Evolutionary conservation across 2,113 vertebrate species (phyloP).

Genomic region (Chloropsis hardwickii): DNA sequence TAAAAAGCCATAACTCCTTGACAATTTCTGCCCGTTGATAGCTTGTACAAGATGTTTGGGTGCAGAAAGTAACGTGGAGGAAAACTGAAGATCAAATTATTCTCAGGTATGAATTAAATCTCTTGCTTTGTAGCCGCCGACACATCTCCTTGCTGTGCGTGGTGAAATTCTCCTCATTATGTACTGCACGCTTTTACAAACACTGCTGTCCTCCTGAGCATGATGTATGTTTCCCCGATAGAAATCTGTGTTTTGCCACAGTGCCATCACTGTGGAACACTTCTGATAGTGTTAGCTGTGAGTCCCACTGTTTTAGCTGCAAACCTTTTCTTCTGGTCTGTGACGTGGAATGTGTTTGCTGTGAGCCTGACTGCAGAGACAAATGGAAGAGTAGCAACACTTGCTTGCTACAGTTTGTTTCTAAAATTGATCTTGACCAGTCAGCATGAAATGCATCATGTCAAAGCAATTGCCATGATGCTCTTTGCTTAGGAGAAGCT

Average conservation of each 20-base stretch:
- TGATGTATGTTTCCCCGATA: neutral
- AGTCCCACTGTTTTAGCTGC: neutral
- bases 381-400: neutral
- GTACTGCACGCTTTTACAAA: neutral
- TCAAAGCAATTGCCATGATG: neutral
- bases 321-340: neutral
- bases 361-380: neutral
- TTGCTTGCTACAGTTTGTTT: neutral
- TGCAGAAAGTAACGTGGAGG: neutral
- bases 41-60: neutral
- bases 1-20: conserved; percentile 42
- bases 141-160: neutral
- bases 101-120: conserved; percentile 25
- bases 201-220: neutral
- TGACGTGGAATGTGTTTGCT: neutral
- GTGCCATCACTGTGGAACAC: neutral
- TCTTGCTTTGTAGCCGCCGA: neutral
- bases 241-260: neutral
- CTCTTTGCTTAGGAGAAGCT: neutral
- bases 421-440: neutral
- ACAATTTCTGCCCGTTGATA: conserved; percentile 19
- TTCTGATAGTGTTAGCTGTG: neutral
- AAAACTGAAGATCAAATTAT: conserved; percentile 36
- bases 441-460: neutral
- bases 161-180: neutral